A percentile compares a stretch with the other conserved stretches of the same genome.
phyloP scores from a whole-genome alignment of 2,113 vertebrate genomes.

The Sminthopsis crassicaudata region DNA sequence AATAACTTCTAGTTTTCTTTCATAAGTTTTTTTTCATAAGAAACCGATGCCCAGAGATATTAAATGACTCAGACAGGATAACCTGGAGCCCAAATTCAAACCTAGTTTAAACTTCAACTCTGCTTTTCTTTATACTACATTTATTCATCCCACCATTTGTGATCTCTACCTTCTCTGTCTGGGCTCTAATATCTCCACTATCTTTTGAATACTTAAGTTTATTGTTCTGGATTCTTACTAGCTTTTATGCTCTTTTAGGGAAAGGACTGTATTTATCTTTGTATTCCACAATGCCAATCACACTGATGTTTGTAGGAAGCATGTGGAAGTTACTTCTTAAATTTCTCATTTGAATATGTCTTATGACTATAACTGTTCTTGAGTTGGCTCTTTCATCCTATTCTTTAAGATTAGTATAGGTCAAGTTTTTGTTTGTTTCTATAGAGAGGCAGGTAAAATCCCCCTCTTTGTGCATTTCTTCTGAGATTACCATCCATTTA shows the following conservation, averaged over 20 bases:
- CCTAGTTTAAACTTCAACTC: not conserved
- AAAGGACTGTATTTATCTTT: not conserved
- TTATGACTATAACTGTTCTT: not conserved
- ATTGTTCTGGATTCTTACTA: not conserved
- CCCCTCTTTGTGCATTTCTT: not conserved
- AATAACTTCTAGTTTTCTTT: not conserved
- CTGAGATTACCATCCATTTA: not conserved
- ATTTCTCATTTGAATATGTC: not conserved
- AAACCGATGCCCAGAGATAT: not conserved
- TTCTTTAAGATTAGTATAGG: not conserved
- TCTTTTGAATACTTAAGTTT: not conserved
- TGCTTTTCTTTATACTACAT: not conserved
- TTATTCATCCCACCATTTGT: not conserved
- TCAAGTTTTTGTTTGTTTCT: not conserved
- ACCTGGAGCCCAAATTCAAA: not conserved
- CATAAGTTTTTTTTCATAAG: no score
- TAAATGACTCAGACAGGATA: not conserved
- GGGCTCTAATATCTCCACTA: not conserved
- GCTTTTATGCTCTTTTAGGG: not conserved
- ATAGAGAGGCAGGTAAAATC: not conserved
- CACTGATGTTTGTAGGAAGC: not conserved
- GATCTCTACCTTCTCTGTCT: not conserved
- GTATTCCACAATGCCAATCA: not conserved
- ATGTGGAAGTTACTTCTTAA: not conserved
- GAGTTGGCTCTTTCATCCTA: not conserved